Percentiles rank a stretch among this genome's conserved stretches.
Evolutionary conservation across 2,888 invertebrate species (phyloP).

Genomic region (Seladonia tumulorum): DNA sequence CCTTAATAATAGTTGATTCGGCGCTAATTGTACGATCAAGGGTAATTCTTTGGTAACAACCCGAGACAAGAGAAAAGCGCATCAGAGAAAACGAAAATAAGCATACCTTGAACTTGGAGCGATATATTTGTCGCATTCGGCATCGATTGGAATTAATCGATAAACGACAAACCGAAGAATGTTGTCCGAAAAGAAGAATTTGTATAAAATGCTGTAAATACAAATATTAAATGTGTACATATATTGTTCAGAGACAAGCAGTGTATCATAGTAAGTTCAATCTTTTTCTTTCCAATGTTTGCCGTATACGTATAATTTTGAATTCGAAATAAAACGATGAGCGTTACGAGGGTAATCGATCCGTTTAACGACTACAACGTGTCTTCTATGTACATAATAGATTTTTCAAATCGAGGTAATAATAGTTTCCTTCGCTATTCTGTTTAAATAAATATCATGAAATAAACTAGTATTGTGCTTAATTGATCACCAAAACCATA

Average conservation of each 20-base stretch:
- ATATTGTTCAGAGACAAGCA: not conserved
- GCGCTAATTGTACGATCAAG: too few relatives aligned
- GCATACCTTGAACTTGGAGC: not conserved
- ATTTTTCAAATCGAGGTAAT: not conserved
- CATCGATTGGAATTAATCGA: not conserved
- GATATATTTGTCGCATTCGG: not conserved
- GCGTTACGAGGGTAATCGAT: not conserved
- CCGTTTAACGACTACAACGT: not conserved
- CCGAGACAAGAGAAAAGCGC: not conserved
- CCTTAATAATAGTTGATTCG: not conserved
- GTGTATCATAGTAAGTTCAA: not conserved
- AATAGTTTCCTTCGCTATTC: not conserved
- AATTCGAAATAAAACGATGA: not conserved
- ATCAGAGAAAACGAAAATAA: not conserved
- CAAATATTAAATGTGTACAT: not conserved
- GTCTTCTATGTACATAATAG: not conserved
- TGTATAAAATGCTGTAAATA: slow-evolving; percentile 36
- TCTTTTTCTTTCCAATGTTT: not conserved
- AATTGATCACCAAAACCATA: not conserved
- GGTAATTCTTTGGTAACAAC: not conserved
- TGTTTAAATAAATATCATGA: slow-evolving; percentile 1
- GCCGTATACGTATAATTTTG: too few relatives aligned
- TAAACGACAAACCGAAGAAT: not conserved
- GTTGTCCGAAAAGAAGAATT: not conserved
- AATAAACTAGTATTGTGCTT: not conserved